A percentile compares a stretch with the other conserved stretches of the same genome.
These are phyloP conservation scores for Atethmia centrago DNA, from an alignment of 2,888 invertebrate genomes.

Conservation along the genomic window DNA sequence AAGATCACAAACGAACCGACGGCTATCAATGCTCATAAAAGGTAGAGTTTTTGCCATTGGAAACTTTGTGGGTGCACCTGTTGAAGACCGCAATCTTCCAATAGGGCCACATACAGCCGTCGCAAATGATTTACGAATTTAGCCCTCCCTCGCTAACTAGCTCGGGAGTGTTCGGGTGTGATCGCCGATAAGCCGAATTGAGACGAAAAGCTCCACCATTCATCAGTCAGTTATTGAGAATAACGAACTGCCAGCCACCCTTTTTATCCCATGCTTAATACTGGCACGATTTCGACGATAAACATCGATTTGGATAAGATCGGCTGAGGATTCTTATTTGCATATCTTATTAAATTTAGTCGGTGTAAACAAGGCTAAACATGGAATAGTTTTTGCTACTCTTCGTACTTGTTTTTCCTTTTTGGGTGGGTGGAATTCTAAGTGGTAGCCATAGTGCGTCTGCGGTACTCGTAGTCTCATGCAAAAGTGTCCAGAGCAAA, in stretches of 20 bases:
- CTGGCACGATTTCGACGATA: slow-evolving; percentile 80
- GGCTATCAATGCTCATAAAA: slow-evolving; percentile 78
- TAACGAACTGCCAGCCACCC: slow-evolving; percentile 83
- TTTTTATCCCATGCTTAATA: slow-evolving; percentile 82
- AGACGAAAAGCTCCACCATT: slow-evolving; percentile 87
- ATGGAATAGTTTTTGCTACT: slow-evolving; percentile 54
- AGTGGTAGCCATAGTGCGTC: slow-evolving; percentile 21
- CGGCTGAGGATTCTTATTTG: slow-evolving; percentile 71
- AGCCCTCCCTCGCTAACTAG: slow-evolving; percentile 83
- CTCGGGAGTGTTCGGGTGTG: slow-evolving; percentile 81
- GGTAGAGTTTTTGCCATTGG: slow-evolving; percentile 79
- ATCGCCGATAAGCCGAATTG: slow-evolving; percentile 89
- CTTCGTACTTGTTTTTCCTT: slow-evolving; percentile 48
- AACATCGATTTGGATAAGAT: slow-evolving; percentile 75
- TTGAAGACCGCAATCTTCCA: slow-evolving; percentile 79
- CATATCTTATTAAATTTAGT: slow-evolving; percentile 69
- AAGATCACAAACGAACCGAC: slow-evolving; percentile 75
- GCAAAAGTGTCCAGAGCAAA: slow-evolving; percentile 55
- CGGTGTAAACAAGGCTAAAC: slow-evolving; percentile 52
- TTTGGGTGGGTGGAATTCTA: slow-evolving; percentile 17
- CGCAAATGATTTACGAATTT: slow-evolving; percentile 85
- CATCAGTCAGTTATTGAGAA: slow-evolving; percentile 89
- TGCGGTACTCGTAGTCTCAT: slow-evolving; percentile 25
- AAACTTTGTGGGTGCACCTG: slow-evolving; percentile 81
- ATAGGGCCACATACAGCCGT: slow-evolving; percentile 85